A percentile compares a stretch with the other conserved stretches of the same genome.
These are phyloP conservation scores for Drosophila kambysellisi DNA, from an alignment of 2,888 invertebrate species.

Conservation along the genomic window DNA sequence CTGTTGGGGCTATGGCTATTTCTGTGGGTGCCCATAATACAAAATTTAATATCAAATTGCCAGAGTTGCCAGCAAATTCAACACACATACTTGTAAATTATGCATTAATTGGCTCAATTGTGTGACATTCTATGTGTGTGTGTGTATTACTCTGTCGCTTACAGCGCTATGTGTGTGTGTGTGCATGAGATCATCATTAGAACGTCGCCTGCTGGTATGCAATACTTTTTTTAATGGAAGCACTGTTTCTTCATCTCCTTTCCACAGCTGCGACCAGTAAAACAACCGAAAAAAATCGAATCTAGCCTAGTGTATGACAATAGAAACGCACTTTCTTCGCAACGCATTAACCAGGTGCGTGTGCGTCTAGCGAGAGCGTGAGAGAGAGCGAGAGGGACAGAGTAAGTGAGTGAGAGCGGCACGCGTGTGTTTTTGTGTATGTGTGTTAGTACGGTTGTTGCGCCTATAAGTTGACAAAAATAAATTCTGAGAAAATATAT, in stretches of 20 bases:
- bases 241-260: constrained; percentile 25
- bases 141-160: constrained; percentile 15
- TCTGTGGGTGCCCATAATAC: constrained; percentile 32
- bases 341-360: constrained; percentile 75
- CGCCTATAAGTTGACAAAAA: constrained; percentile 46
- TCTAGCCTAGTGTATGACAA: constrained; percentile 63
- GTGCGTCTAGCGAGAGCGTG: constrained; percentile 58
- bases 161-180: constrained; percentile 18
- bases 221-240: constrained; percentile 53
- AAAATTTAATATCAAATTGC: constrained; percentile 40
- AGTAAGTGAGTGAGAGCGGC: constrained; percentile 27
- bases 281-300: constrained; percentile 57
- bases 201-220: constrained; percentile 70
- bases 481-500: constrained; percentile 4
- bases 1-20: constrained; percentile 20
- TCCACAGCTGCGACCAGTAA: constrained; percentile 44
- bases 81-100: constrained; percentile 30
- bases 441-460: constrained; percentile 58
- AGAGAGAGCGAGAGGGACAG: constrained; percentile 19
- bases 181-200: constrained; percentile 73
- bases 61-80: constrained; percentile 20
- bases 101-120: constrained; percentile 59
- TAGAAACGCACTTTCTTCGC: constrained; percentile 71
- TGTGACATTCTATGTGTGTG: constrained; percentile 32
- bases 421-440: constrained; percentile 60